Conservation (phyloP, 1,140 invertebrate species). For the Drosophila persimilis region DNA sequence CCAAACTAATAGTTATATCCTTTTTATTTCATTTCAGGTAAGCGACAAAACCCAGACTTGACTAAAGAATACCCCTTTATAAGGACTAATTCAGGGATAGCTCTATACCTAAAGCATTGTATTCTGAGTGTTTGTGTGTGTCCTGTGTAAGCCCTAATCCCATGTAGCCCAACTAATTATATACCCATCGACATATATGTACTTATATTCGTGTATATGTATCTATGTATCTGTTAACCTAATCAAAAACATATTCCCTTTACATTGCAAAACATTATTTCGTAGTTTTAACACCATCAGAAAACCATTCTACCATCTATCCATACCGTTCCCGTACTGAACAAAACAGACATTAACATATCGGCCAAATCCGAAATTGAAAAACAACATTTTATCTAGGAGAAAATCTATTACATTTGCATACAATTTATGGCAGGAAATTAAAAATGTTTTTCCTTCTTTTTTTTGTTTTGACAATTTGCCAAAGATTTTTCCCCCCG, state of each 20-base stretch:
- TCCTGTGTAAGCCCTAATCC: conserved; percentile 35
- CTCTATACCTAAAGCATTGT: neutral
- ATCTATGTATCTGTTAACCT: conserved; percentile 11
- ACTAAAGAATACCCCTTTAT: neutral
- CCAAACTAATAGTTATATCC: neutral
- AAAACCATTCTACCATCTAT: conserved; percentile 17
- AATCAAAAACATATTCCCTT: conserved; percentile 20
- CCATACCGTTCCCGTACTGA: neutral
- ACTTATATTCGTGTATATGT: conserved; percentile 15
- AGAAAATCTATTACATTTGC: conserved; percentile 60
- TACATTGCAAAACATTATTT: conserved; percentile 25
- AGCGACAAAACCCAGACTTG: conserved; percentile 24
- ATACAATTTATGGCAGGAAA: conserved; percentile 78
- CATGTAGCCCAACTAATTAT: conserved; percentile 34
- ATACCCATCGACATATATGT: conserved; percentile 10
- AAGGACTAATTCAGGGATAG: conserved; percentile 2
- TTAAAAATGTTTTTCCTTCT: conserved; percentile 72
- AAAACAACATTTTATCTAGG: conserved; percentile 44
- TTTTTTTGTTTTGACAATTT: conserved; percentile 70
- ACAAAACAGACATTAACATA: conserved; percentile 29
- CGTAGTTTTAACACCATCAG: conserved; percentile 27
- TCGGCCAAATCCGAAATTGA: conserved; percentile 37
- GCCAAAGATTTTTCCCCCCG: conserved; percentile 68
- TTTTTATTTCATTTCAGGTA: conserved; percentile 52
- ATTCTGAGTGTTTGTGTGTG: conserved; percentile 25